These are phyloP conservation scores for Stictocephala bisonia DNA, from an alignment of 2,888 invertebrate genomes.

Conservation along the genomic window DNA sequence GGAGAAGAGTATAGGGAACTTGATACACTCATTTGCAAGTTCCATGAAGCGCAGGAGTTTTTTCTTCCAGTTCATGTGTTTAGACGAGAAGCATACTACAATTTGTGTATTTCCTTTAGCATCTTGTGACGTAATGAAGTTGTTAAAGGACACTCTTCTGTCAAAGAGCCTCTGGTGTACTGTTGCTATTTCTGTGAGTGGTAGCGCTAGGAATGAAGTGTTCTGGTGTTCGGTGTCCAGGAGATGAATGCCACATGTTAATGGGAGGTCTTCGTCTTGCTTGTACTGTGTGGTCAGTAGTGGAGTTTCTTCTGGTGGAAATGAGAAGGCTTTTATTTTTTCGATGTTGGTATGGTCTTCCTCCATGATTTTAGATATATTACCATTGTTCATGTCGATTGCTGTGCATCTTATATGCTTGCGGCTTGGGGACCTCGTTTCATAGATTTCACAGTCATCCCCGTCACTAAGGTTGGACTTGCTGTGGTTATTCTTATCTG, in stretches of 20 bases:
- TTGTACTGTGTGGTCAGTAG: slow-evolving; percentile 5
- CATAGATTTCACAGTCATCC: slow-evolving; percentile 1
- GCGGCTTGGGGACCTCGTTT: slow-evolving; percentile 5
- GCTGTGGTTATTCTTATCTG: neutral
- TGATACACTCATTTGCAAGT: slow-evolving; percentile 22
- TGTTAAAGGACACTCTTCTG: slow-evolving; percentile 8
- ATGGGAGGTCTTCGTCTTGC: neutral
- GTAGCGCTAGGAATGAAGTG: too few species aligned
- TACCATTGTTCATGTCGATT: neutral
- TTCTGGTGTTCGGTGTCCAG: neutral
- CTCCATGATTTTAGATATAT: neutral
- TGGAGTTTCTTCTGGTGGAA: slow-evolving; percentile 10
- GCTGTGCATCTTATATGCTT: neutral
- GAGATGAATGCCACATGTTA: neutral
- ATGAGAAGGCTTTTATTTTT: neutral
- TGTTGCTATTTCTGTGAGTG: neutral
- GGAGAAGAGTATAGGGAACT: slow-evolving; percentile 16
- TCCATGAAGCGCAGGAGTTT: neutral
- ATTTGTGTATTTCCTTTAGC: slow-evolving; percentile 1
- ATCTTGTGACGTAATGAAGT: neutral
- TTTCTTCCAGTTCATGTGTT: neutral
- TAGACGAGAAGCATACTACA: slow-evolving; percentile 8
- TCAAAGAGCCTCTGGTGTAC: neutral
- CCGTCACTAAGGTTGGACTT: neutral
- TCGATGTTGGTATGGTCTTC: neutral